Evolutionary conservation across 1,140 invertebrate genomes (phyloP).

Genomic region (Araneus ventricosus): DNA sequence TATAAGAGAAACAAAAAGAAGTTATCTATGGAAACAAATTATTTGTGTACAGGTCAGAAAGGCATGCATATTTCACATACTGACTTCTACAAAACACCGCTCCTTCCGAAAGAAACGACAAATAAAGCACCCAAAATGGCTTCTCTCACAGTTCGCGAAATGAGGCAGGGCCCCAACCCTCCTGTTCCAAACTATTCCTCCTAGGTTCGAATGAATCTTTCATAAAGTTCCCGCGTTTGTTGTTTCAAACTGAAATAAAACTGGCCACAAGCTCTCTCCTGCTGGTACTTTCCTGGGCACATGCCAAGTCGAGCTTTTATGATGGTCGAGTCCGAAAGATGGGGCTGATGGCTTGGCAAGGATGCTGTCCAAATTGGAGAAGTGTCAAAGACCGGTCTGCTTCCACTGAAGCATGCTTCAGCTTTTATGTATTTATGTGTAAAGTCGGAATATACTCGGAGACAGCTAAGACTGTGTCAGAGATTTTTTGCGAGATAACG

Average conservation of each 20-base stretch:
- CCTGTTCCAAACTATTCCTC: not conserved
- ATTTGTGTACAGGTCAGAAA: no score
- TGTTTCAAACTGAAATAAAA: constrained; percentile 35
- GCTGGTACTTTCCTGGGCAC: not conserved
- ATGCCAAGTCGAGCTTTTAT: constrained; percentile 6
- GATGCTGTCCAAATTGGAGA: constrained; percentile 17
- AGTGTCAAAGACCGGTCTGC: not conserved
- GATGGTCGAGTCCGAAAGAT: not conserved
- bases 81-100: no score
- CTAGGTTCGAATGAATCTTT: constrained; percentile 19
- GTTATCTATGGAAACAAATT: no score
- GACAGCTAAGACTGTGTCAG: not conserved
- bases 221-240: constrained; percentile 12
- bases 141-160: no score
- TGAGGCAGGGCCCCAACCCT: no score
- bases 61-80: no score
- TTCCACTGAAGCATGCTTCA: not conserved
- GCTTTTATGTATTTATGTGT: constrained; percentile 12
- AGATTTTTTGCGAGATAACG: not conserved
- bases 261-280: not conserved
- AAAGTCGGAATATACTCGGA: not conserved
- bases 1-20: no score
- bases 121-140: no score
- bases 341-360: not conserved
- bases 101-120: no score